phyloP scores from a whole-genome alignment of 2,888 invertebrate species.

The Nipponacmea schrenckii region DNA sequence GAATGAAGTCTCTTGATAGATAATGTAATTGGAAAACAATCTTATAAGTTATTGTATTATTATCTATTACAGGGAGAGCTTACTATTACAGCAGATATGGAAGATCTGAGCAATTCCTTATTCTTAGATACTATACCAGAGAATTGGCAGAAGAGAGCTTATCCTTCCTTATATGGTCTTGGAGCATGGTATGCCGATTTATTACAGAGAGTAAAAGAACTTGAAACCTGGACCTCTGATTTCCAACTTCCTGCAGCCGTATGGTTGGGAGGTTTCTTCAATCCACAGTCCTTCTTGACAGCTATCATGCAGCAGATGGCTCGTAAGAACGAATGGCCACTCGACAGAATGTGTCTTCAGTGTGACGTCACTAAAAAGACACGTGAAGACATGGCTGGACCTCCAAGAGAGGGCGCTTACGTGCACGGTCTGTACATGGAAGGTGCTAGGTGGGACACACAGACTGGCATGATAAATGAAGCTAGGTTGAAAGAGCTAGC shows the following conservation, averaged over 20 bases:
- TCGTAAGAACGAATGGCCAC: slow-evolving; percentile 88
- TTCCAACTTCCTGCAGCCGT: slow-evolving; percentile 87
- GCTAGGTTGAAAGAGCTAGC: slow-evolving; percentile 91
- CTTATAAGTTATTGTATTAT: background rate
- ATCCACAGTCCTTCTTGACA: slow-evolving; percentile 94
- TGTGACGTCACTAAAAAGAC: slow-evolving; percentile 97
- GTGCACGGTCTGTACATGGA: slow-evolving; percentile 92
- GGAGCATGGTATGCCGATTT: slow-evolving; percentile 94
- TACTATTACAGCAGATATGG: slow-evolving; percentile 96
- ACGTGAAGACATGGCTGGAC: slow-evolving; percentile 88
- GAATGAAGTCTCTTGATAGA: too few species aligned
- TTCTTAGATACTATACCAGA: slow-evolving; percentile 89
- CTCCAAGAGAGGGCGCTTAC: slow-evolving; percentile 88
- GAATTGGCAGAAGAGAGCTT: slow-evolving; percentile 88
- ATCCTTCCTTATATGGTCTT: slow-evolving; percentile 88
- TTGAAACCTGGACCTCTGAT: slow-evolving; percentile 93
- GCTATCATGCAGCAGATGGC: slow-evolving; percentile 96
- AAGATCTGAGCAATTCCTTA: slow-evolving; percentile 89
- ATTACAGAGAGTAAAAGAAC: slow-evolving; percentile 79
- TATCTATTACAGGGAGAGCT: slow-evolving; percentile 80
- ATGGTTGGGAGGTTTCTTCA: slow-evolving; percentile 98
- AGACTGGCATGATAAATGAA: slow-evolving; percentile 90
- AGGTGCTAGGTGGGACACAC: slow-evolving; percentile 93
- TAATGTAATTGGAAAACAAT: too few species aligned
- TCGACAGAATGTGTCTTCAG: slow-evolving; percentile 96